Base-by-base conservation (phyloP, 2,888 invertebrate species). In the Papilio protenor region DNA sequence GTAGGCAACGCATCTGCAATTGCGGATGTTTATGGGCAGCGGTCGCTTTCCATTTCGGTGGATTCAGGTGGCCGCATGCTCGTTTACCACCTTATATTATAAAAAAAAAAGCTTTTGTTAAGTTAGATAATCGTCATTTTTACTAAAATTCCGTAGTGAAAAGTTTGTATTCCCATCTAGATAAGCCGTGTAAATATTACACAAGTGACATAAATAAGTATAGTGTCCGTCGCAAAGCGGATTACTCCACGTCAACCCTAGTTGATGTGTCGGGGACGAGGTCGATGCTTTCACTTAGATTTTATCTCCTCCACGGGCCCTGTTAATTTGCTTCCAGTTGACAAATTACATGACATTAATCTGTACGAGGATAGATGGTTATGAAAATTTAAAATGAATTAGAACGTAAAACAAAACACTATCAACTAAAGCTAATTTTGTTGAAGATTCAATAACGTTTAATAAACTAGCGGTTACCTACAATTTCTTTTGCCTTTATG, bases 241-340 rank as follows among this genome's bases (percentile, higher is more conserved):
- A 72, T 72, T 72, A 72, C 72, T 72, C 23, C 33, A 55, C 33
- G 72, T 72, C 49, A 72, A 27, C 72, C 72, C 55, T 55, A 72
- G 72, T 72, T 72, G 72, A 72, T 55, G 72, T 72, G 72, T n/a
- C 52, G 72, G 52, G 72, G 72, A 12, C 72, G 72, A 72, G 52
- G 72, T 52, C 72, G 72, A 72, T 52, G 72, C 72, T 55, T 72
- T 72, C 33, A 72, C 18, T 72, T 72, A 72, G 72, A 72, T 72
- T 72, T 72, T 72, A 72, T 72, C 72, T 33, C 72, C 72, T 33
- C 72, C 52, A 55, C 27, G 12, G 72, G 33, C 27, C 72, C 27
- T 72, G 72, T 72, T 72, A 72, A 72, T 72, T 72, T 55, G 55
- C 49, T 52, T 71, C 14, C 27, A 71, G 71, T 52, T 71, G 71